phyloP scores from a whole-genome alignment of 2,113 vertebrate genomes.

The Petromus typicus region DNA sequence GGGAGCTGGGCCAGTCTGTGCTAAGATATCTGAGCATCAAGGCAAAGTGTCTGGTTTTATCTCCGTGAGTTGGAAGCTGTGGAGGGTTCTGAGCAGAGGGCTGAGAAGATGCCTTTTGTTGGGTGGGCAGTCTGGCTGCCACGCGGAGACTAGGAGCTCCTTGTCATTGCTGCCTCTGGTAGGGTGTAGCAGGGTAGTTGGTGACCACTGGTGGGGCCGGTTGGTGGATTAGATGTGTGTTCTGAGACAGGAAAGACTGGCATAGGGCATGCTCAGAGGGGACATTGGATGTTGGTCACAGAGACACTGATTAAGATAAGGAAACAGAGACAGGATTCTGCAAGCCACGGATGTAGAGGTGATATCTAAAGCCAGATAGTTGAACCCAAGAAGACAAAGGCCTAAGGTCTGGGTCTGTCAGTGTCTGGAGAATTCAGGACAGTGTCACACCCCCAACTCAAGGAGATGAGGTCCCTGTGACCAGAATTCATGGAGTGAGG shows the following conservation, averaged over 20 bases:
- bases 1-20: background rate
- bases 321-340: constrained; percentile 2
- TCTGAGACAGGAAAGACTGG: background rate
- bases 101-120: background rate
- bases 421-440: background rate
- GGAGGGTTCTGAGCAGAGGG: background rate
- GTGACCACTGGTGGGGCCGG: background rate
- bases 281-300: background rate
- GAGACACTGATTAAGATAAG: background rate
- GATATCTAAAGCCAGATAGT: background rate
- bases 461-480: background rate
- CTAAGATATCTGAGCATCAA: background rate
- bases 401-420: background rate
- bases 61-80: background rate
- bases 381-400: background rate
- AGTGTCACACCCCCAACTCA: background rate
- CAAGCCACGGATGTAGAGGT: background rate
- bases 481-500: background rate
- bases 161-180: background rate
- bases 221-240: background rate
- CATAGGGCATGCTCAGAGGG: background rate
- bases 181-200: background rate
- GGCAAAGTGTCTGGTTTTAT: background rate
- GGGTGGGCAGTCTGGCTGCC: too few relatives aligned
- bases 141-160: background rate